Percentiles rank a stretch among this genome's conserved stretches.
Conservation (phyloP, 2,888 invertebrate species). For the Diachrysia chrysitis region DNA sequence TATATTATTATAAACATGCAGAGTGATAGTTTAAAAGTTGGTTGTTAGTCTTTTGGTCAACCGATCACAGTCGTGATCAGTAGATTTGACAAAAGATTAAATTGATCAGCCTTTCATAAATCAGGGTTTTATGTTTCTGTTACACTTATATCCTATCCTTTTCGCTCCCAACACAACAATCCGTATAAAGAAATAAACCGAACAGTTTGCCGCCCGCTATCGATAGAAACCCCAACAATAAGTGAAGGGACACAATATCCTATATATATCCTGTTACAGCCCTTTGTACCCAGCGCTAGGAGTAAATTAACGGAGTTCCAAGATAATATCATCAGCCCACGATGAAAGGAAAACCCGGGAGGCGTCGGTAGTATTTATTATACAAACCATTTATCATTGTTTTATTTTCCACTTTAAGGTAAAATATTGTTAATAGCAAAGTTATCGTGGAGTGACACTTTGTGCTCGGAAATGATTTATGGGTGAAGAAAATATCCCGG, state of each 20-base stretch:
- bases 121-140: neutral
- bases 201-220: neutral
- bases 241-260: slow-evolving; percentile 29
- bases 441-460: neutral
- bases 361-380: slow-evolving; percentile 25
- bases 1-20: no score
- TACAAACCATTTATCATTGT: neutral
- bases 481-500: no score
- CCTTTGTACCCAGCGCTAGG: slow-evolving; percentile 33
- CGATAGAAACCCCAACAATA: neutral
- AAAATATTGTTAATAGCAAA: neutral
- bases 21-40: no score
- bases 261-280: slow-evolving; percentile 26
- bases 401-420: slow-evolving; percentile 11
- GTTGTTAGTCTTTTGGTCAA: no score
- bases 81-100: no score
- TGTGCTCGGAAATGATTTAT: no score
- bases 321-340: slow-evolving; percentile 35
- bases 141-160: neutral
- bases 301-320: slow-evolving; percentile 25
- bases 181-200: neutral
- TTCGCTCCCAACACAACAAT: neutral
- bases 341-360: slow-evolving; percentile 20
- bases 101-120: no score
- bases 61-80: no score